These are phyloP conservation scores for Platanista minor DNA, from an alignment of 2,113 vertebrate genomes.

Conservation along the genomic window DNA sequence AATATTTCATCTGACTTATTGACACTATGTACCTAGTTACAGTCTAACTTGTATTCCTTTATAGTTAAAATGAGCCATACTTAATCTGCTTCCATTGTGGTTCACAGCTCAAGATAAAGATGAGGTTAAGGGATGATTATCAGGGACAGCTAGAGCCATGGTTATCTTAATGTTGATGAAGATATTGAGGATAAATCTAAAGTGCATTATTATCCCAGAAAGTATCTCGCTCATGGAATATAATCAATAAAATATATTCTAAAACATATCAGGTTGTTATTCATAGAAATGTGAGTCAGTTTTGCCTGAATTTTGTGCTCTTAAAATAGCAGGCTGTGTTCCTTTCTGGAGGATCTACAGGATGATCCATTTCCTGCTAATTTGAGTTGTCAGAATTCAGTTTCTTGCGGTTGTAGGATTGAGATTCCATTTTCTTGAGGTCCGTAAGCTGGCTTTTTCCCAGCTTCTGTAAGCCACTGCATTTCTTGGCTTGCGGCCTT, in stretches of 20 bases:
- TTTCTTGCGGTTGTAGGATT: background rate
- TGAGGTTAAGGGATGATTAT: background rate
- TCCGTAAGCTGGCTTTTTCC: background rate
- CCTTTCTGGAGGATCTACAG: background rate
- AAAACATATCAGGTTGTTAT: background rate
- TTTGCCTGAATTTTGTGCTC: background rate
- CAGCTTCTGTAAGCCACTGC: background rate
- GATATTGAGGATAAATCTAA: background rate
- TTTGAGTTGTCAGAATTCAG: background rate
- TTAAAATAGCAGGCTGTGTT: background rate
- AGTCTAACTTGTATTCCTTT: background rate
- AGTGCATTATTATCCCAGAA: background rate
- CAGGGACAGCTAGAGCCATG: background rate
- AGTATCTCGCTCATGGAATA: background rate
- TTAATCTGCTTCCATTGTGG: background rate
- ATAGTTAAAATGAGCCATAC: background rate
- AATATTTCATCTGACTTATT: background rate
- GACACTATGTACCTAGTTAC: background rate
- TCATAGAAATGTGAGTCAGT: background rate
- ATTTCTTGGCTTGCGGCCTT: background rate
- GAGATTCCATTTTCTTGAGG: background rate
- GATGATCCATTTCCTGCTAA: background rate
- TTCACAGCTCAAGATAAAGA: background rate
- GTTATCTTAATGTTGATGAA: background rate
- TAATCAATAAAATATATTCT: background rate